These are phyloP conservation scores for Mythimna impura DNA, from an alignment of 2,888 invertebrate genomes.

Conservation along the genomic window DNA sequence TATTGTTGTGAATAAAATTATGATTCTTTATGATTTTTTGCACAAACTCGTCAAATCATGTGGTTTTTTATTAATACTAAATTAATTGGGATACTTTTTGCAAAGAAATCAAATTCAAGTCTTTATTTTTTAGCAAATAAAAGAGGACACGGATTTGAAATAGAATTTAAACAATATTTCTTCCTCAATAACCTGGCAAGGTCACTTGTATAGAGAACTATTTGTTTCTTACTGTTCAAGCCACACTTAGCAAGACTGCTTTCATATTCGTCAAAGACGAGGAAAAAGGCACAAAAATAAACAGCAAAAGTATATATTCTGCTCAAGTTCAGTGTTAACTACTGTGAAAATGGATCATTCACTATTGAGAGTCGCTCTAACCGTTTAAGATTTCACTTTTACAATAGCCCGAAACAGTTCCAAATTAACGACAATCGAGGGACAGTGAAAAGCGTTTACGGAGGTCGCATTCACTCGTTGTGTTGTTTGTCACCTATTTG, in stretches of 20 bases:
- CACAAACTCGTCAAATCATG: slow-evolving; percentile 18
- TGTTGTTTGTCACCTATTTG: slow-evolving; percentile 77
- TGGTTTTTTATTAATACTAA: slow-evolving; percentile 15
- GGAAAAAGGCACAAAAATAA: slow-evolving; percentile 36
- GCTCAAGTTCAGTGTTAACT: slow-evolving; percentile 50
- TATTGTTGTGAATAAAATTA: slow-evolving; percentile 34
- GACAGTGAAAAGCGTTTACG: slow-evolving; percentile 76
- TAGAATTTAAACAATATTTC: neutral
- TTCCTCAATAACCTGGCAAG: slow-evolving; percentile 7
- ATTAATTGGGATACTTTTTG: slow-evolving; percentile 28
- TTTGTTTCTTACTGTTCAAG: slow-evolving; percentile 8
- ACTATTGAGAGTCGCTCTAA: slow-evolving; percentile 64
- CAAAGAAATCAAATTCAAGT: slow-evolving; percentile 14
- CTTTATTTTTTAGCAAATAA: neutral
- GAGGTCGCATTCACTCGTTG: slow-evolving; percentile 69
- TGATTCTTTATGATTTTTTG: slow-evolving; percentile 28
- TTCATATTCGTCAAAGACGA: slow-evolving; percentile 32
- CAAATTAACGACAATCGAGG: slow-evolving; percentile 77
- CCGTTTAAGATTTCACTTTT: slow-evolving; percentile 81
- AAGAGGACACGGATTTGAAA: neutral
- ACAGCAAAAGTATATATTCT: slow-evolving; percentile 48
- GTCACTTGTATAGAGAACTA: slow-evolving; percentile 9
- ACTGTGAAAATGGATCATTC: slow-evolving; percentile 66
- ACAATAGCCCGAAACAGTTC: slow-evolving; percentile 76
- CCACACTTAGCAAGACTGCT: slow-evolving; percentile 13